Percentiles rank a stretch among this genome's conserved stretches.
Evolutionary conservation across 1,140 invertebrate genomes (phyloP).

Genomic region (Polypedilum vanderplanki): DNA sequence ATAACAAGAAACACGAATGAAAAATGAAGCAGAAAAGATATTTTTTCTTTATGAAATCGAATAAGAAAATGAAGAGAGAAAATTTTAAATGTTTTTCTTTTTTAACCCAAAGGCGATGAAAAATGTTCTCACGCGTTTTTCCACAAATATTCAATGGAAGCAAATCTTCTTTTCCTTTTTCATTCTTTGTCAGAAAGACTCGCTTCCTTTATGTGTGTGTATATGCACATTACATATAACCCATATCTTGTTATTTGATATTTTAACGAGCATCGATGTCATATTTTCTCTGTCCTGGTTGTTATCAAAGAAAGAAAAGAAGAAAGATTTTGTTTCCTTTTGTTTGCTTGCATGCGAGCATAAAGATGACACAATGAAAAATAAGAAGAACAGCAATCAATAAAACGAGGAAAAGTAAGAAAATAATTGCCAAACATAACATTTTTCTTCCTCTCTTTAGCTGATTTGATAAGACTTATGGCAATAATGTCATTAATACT

Average conservation of each 20-base stretch:
- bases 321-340: background rate
- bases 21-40: too few species aligned
- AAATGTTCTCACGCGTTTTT: too few species aligned
- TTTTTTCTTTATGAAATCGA: too few species aligned
- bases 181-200: too few species aligned
- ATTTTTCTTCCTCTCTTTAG: background rate
- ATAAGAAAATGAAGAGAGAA: too few species aligned
- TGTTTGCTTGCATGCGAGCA: background rate
- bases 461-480: too few species aligned
- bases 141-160: too few species aligned
- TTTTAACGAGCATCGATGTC: constrained; percentile 5
- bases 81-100: background rate
- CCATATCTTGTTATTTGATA: background rate
- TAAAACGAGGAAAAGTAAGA: background rate
- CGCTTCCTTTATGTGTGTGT: too few species aligned
- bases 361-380: background rate
- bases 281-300: background rate
- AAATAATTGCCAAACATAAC: constrained; percentile 1
- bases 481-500: too few species aligned
- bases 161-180: too few species aligned
- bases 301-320: background rate
- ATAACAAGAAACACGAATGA: too few species aligned
- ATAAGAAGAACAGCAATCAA: background rate
- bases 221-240: background rate
- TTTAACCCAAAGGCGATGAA: background rate